A percentile compares a stretch with the other conserved stretches of the same genome.
These are phyloP conservation scores for Cybosia mesomella DNA, from an alignment of 2,888 invertebrate genomes.

Conservation along the genomic window DNA sequence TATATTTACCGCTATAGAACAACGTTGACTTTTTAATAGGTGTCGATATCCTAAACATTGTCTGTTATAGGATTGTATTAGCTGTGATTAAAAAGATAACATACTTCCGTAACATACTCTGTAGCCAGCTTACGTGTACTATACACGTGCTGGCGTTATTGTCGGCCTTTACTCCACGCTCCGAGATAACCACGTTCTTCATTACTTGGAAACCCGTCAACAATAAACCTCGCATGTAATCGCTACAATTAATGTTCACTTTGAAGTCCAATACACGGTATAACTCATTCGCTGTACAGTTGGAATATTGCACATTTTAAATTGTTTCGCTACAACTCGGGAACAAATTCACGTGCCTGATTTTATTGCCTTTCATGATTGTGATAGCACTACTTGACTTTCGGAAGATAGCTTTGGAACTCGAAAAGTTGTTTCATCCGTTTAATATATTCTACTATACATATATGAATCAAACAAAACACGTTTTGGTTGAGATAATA, in stretches of 20 bases:
- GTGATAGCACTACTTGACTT: constrained; percentile 4
- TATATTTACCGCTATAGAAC: constrained; percentile 65
- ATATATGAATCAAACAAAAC: constrained; percentile 42
- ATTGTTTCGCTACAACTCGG: constrained; percentile 27
- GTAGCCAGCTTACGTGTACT: constrained; percentile 42
- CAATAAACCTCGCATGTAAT: constrained; percentile 61
- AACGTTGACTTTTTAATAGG: constrained; percentile 46
- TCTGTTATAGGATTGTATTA: constrained; percentile 30
- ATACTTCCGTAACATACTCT: constrained; percentile 53
- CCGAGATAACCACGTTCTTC: constrained; percentile 61
- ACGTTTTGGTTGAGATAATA: constrained; percentile 37
- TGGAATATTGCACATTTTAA: constrained; percentile 39
- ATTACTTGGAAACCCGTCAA: constrained; percentile 62
- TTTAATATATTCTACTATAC: constrained; percentile 22
- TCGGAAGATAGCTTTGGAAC: neutral
- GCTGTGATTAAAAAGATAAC: constrained; percentile 38
- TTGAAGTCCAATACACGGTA: constrained; percentile 37
- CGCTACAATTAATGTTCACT: constrained; percentile 50
- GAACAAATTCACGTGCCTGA: constrained; percentile 11
- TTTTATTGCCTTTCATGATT: constrained; percentile 14
- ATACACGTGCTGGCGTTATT: constrained; percentile 57
- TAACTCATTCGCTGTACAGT: constrained; percentile 35
- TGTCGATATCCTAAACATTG: constrained; percentile 31
- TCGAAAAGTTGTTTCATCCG: neutral
- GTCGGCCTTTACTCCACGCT: constrained; percentile 54